Evolutionary conservation across 2,113 vertebrate species (phyloP).

Genomic region (Calypte anna): DNA sequence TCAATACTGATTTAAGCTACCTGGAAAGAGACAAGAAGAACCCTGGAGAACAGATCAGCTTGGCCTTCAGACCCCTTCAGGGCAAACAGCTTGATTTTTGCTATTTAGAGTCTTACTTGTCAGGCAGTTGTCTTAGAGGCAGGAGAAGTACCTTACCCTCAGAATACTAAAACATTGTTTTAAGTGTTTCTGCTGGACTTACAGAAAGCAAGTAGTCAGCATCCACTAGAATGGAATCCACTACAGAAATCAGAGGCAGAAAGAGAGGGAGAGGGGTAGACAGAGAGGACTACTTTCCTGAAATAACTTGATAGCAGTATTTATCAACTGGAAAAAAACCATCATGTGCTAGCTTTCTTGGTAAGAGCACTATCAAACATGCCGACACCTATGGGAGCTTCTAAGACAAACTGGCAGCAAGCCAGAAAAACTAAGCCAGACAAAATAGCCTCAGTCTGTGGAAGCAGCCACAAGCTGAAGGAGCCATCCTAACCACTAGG

Average conservation of each 20-base stretch:
- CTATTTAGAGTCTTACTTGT: background rate
- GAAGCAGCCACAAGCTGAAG: background rate
- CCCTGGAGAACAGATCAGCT: background rate
- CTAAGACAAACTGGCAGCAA: background rate
- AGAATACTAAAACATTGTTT: background rate
- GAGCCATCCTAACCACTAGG: accelerated
- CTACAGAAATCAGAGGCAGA: too few species aligned
- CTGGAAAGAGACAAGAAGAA: background rate
- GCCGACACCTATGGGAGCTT: background rate
- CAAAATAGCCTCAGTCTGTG: background rate
- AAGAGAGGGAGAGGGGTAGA: too few species aligned
- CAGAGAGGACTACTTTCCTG: background rate
- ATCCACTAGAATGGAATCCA: too few species aligned
- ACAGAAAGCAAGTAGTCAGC: too few species aligned
- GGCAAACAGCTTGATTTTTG: background rate
- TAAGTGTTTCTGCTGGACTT: background rate
- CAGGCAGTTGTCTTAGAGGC: background rate
- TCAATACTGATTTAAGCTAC: background rate
- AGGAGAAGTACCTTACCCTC: background rate
- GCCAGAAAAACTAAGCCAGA: background rate
- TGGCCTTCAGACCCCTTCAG: background rate
- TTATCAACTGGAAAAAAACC: background rate
- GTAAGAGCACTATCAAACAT: background rate
- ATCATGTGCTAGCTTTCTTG: background rate
- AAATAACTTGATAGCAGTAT: background rate